Evolutionary conservation across 2,113 vertebrate species (phyloP).

Genomic region (Cnemophilus loriae): DNA sequence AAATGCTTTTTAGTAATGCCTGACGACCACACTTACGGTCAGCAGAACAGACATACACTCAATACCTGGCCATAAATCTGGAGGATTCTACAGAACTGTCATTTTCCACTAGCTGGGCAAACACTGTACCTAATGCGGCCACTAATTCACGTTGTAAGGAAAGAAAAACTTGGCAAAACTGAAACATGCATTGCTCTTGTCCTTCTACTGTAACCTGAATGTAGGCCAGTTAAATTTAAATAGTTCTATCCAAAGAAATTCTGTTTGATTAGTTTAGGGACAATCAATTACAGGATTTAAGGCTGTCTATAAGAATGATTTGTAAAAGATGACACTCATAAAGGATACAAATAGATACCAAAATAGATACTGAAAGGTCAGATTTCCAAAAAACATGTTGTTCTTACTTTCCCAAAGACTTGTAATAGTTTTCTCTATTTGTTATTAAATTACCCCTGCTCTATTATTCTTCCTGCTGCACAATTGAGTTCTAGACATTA

Average conservation of each 20-base stretch:
- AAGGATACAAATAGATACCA: not conserved
- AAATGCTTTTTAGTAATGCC: not conserved
- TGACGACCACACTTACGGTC: not conserved
- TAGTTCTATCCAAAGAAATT: not conserved
- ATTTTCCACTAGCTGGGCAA: not conserved
- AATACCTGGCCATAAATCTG: fast-evolving
- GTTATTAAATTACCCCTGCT: not conserved
- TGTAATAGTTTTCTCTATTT: not conserved
- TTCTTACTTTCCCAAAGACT: not conserved
- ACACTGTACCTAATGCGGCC: not conserved
- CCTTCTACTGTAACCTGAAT: not conserved
- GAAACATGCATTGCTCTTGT: not conserved
- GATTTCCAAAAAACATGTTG: not conserved
- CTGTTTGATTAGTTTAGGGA: not conserved
- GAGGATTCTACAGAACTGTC: not conserved
- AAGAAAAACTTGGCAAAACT: not conserved
- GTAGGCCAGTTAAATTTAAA: not conserved
- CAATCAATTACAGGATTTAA: not conserved
- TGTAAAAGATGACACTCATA: not conserved
- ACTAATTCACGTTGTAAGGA: not conserved
- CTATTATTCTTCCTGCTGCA: not conserved
- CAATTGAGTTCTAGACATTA: not conserved
- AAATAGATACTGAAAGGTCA: not conserved
- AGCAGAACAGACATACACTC: not conserved
- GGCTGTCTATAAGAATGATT: not conserved